Evolutionary conservation across 2,113 vertebrate genomes (phyloP), one percentile per base, ranked within the genome.

Genomic region (Cryptomyrus ogoouensis): DNA sequence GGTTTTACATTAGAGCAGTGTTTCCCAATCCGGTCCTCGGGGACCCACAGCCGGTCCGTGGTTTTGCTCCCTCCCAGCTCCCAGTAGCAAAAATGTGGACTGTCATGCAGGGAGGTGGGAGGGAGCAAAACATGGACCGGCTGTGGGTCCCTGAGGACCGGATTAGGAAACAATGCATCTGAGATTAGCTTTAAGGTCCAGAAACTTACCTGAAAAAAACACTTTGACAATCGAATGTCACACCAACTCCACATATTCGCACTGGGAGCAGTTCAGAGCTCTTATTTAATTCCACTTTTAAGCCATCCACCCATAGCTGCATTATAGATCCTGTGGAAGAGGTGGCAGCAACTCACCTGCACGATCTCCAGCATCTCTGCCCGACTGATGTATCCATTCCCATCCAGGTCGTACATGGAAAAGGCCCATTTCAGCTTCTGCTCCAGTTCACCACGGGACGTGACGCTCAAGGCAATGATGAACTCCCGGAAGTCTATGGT

Each of bases 401-500:
- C 95, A 0, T 96, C 96, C 95, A 96, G 93, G 91, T 96, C 96
- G 1, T 96, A 96, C 96, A 96, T 96, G 91, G 95, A 96, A 91
- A 96, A 96, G 58, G 96, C 96, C 96, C 96, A 96, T 89, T 95
- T 95, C 87, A 96, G 94, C 93, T 96, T 96, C 94, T 96, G 96
- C 91, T 96, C 96, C 70, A 96, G 92, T 8, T 95, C 94, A 0
- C 96, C 96, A 0, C 95, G 95, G 0, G 96, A 96, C 4, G 96
- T 96, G 89, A 96, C 95, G 3, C 95, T 96, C 91, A 96, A 91
- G 9, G 96, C 96, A 5, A 96, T 96, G 91, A 96, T 96, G 92
- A 96, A 96, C 94, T 96, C 96, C 91, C 96, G 93, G 92, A 96
- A 96, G 93, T 96, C 96, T 1, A 96, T 96, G 91, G 96, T 96